phyloP scores from a whole-genome alignment of 2,113 vertebrate species.

The Echinops telfairi region DNA sequence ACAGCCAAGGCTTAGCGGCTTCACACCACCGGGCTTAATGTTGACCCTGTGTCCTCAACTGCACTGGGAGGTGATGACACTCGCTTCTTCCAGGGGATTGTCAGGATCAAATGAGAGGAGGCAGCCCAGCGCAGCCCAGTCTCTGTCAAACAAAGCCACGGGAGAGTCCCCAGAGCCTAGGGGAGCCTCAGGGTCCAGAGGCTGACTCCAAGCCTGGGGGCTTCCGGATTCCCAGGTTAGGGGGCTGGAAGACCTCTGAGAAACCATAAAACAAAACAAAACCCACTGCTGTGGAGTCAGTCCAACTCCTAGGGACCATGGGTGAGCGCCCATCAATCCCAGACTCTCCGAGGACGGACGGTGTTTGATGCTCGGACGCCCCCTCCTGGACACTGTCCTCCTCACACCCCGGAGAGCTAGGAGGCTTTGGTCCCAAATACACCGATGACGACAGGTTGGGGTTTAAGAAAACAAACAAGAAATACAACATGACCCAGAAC shows the following conservation, averaged over 20 bases:
- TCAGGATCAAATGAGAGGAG: background rate
- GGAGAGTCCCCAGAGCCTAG: background rate
- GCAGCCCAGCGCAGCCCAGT: fast-evolving
- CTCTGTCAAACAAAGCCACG: background rate
- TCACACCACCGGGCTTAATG: background rate
- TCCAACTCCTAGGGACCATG: no score
- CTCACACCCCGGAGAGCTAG: background rate
- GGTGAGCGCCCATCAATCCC: no score
- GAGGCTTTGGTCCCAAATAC: background rate
- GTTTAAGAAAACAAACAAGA: background rate
- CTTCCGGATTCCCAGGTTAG: background rate
- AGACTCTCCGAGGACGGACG: fast-evolving
- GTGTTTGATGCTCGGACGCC: slow-evolving; percentile 55
- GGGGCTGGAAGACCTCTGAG: background rate
- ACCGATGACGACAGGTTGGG: background rate
- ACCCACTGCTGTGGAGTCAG: no score
- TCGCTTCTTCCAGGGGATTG: fast-evolving
- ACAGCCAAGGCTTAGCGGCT: background rate
- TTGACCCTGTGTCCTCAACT: background rate
- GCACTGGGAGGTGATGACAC: fast-evolving
- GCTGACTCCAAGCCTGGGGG: background rate
- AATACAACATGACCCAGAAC: no score
- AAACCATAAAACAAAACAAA: background rate
- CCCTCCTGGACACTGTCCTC: slow-evolving; percentile 27
- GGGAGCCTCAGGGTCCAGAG: background rate